Evolutionary conservation across 2,113 vertebrate species (phyloP).

Genomic region (Manacus vitellinus): DNA sequence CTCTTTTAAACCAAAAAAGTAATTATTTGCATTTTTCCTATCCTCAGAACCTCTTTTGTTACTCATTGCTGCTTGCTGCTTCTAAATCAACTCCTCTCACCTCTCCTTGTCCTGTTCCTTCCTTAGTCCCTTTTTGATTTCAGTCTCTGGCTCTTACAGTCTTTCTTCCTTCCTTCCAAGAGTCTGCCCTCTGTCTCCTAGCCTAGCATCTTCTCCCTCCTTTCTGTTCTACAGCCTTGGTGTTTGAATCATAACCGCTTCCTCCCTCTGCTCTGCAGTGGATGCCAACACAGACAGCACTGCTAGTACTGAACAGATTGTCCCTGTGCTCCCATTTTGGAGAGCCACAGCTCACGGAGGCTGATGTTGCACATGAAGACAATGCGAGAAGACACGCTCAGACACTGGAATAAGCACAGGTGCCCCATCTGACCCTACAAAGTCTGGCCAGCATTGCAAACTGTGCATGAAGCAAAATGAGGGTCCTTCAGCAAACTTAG

Average conservation of each 20-base stretch:
- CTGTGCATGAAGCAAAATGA: accelerated
- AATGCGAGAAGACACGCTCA: accelerated
- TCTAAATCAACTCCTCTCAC: not conserved
- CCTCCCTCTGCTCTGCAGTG: not conserved
- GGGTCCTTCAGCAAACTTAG: not conserved
- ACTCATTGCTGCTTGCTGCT: not conserved
- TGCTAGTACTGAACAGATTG: not conserved
- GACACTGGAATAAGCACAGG: not conserved
- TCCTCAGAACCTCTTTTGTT: not conserved
- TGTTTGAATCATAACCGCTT: not conserved
- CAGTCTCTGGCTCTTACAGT: not conserved
- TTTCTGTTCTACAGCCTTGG: not conserved
- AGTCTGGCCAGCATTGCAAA: accelerated
- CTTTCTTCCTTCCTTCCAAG: not conserved
- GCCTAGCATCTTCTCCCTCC: not conserved
- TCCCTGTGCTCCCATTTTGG: not conserved
- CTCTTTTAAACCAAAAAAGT: not conserved
- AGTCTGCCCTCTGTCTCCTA: not conserved
- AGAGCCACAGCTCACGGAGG: accelerated
- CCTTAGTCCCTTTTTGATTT: not conserved
- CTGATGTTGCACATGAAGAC: not conserved
- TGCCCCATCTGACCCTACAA: accelerated
- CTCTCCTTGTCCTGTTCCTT: not conserved
- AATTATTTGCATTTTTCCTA: not conserved
- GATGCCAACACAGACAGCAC: not conserved